Percentiles rank a stretch among this genome's conserved stretches.
These are phyloP conservation scores for Cranoglanis bouderius DNA, from an alignment of 2,113 vertebrate species.

Conservation along the genomic window DNA sequence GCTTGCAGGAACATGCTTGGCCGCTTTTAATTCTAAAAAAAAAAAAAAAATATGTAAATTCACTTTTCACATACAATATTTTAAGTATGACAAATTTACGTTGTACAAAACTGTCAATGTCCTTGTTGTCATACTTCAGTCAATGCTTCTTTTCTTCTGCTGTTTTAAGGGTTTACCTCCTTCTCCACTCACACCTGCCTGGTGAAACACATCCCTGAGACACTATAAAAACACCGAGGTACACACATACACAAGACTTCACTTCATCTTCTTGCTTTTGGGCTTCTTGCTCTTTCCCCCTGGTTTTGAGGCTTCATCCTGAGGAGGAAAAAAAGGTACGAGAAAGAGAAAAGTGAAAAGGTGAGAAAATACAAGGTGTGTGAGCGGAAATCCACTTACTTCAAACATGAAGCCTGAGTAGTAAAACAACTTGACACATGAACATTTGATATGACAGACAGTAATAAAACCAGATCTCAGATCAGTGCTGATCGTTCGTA, in stretches of 20 bases:
- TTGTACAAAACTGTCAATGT: background rate
- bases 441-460: constrained; percentile 6
- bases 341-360: background rate
- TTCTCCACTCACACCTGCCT: constrained; percentile 5
- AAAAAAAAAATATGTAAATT: background rate
- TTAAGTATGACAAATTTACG: background rate
- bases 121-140: background rate
- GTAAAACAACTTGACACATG: constrained; percentile 12
- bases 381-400: constrained; percentile 8
- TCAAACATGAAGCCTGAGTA: constrained; percentile 19
- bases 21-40: background rate
- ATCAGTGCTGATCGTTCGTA: background rate
- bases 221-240: background rate
- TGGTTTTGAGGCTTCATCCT: constrained; percentile 71
- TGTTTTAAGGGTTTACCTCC: background rate
- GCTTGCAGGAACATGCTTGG: background rate
- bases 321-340: constrained; percentile 47
- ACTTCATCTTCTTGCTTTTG: constrained; percentile 76
- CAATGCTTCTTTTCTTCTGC: background rate
- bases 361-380: background rate
- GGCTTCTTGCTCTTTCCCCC: constrained; percentile 69
- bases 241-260: constrained; percentile 37
- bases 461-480: constrained; percentile 10
- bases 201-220: constrained; percentile 4
- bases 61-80: background rate